These are phyloP conservation scores for Bergia sp. DNA, from an alignment of 92 coral and sea anemone species.

Conservation along the genomic window DNA sequence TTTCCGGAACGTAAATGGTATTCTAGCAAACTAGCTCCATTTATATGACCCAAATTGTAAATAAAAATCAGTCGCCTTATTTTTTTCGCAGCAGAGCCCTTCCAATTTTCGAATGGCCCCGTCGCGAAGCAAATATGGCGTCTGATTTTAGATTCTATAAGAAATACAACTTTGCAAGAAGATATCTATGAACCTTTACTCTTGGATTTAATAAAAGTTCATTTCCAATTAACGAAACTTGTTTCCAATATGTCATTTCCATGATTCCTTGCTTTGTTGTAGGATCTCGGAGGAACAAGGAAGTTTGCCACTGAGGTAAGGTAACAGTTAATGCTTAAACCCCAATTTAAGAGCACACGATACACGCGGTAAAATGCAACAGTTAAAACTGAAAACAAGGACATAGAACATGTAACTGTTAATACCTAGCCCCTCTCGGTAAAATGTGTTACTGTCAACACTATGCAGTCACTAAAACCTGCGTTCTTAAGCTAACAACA, in stretches of 20 bases:
- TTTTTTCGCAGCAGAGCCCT: too few species aligned
- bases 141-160: too few species aligned
- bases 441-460: background rate
- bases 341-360: background rate
- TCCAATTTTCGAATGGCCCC: too few species aligned
- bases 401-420: too few species aligned
- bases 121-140: background rate
- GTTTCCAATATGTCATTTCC: background rate
- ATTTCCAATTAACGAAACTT: background rate
- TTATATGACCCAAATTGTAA: too few species aligned
- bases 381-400: too few species aligned
- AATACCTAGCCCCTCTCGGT: background rate
- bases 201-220: background rate
- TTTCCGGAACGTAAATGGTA: too few species aligned
- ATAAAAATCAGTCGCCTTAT: too few species aligned
- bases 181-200: background rate
- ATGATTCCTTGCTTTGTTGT: background rate
- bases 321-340: background rate
- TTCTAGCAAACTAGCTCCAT: too few species aligned
- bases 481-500: background rate
- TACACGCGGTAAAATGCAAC: too few species aligned
- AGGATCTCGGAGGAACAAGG: conserved; percentile 22
- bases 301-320: conserved; percentile 16
- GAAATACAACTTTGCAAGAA: background rate
- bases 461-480: too few species aligned